These are phyloP conservation scores for Endotricha flammealis DNA, from an alignment of 2,888 invertebrate genomes.

Conservation along the genomic window DNA sequence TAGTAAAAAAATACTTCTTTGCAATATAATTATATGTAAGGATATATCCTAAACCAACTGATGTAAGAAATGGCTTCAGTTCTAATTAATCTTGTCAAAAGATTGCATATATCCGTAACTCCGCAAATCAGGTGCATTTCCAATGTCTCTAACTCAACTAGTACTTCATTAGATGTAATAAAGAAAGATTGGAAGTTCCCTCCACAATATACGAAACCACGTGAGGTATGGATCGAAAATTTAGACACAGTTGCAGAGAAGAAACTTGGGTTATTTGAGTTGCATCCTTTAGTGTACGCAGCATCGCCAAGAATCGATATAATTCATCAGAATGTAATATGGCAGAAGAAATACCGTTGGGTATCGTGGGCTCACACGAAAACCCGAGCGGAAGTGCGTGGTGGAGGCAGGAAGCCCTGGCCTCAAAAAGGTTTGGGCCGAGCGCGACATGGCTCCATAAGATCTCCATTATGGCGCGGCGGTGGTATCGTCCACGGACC, in stretches of 20 bases:
- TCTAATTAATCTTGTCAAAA: conserved; percentile 56
- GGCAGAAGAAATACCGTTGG: conserved; percentile 90
- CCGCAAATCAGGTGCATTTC: conserved; percentile 47
- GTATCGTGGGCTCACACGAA: conserved; percentile 89
- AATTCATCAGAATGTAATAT: conserved; percentile 89
- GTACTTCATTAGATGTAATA: conserved; percentile 39
- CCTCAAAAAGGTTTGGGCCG: conserved; percentile 95
- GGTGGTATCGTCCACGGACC: conserved; percentile 95
- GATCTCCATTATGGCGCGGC: conserved; percentile 90
- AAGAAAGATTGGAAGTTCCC: conserved; percentile 70
- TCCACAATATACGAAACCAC: conserved; percentile 77
- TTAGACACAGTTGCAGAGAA: conserved; percentile 85
- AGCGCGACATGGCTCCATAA: conserved; percentile 94
- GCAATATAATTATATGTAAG: too few species aligned
- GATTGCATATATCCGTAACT: conserved; percentile 42
- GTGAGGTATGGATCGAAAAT: conserved; percentile 93
- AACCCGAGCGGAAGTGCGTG: conserved; percentile 89
- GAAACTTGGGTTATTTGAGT: conserved; percentile 89
- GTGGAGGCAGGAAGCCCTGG: conserved; percentile 97
- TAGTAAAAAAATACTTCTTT: too few species aligned
- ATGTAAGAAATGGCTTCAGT: conserved; percentile 43
- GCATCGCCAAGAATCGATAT: conserved; percentile 90
- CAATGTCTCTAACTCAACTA: conserved; percentile 27
- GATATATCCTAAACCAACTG: too few species aligned
- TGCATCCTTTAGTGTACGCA: conserved; percentile 94